These are phyloP conservation scores for Tapirus indicus DNA, from an alignment of 2,797 vertebrate species.

Conservation along the genomic window DNA sequence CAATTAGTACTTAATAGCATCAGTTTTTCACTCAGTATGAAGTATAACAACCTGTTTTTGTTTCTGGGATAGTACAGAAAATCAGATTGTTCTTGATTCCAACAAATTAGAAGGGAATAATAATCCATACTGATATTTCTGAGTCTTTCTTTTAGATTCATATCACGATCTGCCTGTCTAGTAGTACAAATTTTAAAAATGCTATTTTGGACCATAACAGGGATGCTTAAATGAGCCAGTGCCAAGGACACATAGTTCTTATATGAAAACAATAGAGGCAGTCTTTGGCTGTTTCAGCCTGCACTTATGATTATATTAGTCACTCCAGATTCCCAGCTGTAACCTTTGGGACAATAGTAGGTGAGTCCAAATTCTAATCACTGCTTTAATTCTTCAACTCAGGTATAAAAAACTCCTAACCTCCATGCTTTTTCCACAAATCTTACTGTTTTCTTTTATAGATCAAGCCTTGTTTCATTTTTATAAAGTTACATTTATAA, in stretches of 20 bases:
- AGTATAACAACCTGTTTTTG: not conserved
- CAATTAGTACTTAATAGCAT: slow-evolving; percentile 23
- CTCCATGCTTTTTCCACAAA: slow-evolving; percentile 35
- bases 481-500: slow-evolving; percentile 47
- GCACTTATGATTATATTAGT: not conserved
- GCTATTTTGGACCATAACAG: not conserved
- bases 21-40: slow-evolving; percentile 41
- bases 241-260: not conserved
- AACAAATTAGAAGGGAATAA: slow-evolving; percentile 20
- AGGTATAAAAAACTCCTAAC: not conserved
- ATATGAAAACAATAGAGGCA: not conserved
- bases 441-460: slow-evolving; percentile 38
- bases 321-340: not conserved
- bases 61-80: not conserved
- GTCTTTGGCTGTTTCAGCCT: not conserved
- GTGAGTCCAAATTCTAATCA: not conserved
- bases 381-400: slow-evolving; percentile 17
- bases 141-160: slow-evolving; percentile 18
- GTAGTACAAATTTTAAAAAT: not conserved
- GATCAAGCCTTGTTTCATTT: slow-evolving; percentile 3
- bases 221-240: slow-evolving; percentile 5
- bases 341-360: not conserved
- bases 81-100: not conserved
- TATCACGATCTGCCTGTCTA: not conserved
- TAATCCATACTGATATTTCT: slow-evolving; percentile 14